phyloP scores from a whole-genome alignment of 2,797 vertebrate species.

The Arctocebus calabarensis region DNA sequence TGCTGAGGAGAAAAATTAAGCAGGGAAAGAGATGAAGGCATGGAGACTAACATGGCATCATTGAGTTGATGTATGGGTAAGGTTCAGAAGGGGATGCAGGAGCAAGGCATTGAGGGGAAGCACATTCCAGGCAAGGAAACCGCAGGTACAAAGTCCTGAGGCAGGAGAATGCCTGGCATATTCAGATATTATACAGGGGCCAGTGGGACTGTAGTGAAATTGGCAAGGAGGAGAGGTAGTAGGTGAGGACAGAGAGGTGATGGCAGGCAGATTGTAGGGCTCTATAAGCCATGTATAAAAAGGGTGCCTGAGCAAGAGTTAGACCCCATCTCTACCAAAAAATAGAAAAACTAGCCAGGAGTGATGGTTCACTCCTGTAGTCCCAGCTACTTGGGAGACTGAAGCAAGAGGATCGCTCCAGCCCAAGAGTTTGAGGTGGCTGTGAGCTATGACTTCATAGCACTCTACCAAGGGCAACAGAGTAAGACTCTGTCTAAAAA shows the following conservation, averaged over 20 bases:
- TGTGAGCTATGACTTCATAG: no score
- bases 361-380: no score
- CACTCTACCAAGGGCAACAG: no score
- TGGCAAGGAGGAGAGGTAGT: not conserved
- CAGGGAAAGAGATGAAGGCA: not conserved
- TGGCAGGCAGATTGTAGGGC: not conserved
- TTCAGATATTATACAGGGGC: not conserved
- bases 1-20: conserved; percentile 35
- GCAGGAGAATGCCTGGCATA: not conserved
- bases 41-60: not conserved
- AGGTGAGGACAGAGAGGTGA: not conserved
- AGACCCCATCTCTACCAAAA: no score
- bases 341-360: no score
- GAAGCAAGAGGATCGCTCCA: no score
- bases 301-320: not conserved
- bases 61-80: not conserved
- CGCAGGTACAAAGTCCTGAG: not conserved
- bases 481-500: no score
- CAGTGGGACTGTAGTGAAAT: not conserved
- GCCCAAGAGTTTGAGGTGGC: no score
- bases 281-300: not conserved
- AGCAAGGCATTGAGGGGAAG: not conserved
- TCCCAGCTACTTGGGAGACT: no score
- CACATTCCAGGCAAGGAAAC: not conserved
- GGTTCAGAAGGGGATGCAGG: not conserved